A percentile compares a stretch with the other conserved stretches of the same genome.
These are phyloP conservation scores for Drosophila nigromelanica DNA, from an alignment of 1,140 invertebrate genomes.

Conservation along the genomic window DNA sequence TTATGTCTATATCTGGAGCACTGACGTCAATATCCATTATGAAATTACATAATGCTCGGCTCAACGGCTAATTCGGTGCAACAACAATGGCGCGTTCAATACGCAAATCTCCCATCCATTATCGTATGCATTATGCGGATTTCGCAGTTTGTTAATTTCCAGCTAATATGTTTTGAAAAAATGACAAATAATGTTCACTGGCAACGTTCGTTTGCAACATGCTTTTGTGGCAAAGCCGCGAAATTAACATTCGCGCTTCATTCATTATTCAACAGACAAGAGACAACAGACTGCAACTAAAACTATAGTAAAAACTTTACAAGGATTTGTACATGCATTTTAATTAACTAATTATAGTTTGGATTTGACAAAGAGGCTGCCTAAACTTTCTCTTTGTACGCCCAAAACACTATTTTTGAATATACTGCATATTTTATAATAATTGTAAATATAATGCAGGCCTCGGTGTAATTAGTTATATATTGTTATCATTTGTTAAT, in stretches of 20 bases:
- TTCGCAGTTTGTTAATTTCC: conserved; percentile 28
- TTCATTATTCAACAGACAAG: conserved; percentile 23
- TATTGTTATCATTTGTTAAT: too few relatives aligned
- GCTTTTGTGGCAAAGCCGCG: conserved; percentile 22
- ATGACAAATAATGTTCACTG: conserved; percentile 46
- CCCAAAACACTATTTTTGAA: too few relatives aligned
- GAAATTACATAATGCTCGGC: conserved; percentile 30
- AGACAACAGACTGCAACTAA: neutral
- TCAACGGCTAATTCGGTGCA: conserved; percentile 19
- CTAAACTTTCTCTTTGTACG: too few relatives aligned
- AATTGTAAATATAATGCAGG: too few relatives aligned
- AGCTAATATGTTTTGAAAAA: conserved; percentile 31
- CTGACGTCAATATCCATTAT: conserved; percentile 30
- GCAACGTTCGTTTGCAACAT: conserved; percentile 6
- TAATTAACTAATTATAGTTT: conserved; percentile 32
- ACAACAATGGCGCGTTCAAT: conserved; percentile 3
- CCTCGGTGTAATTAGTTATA: too few relatives aligned
- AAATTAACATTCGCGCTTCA: conserved; percentile 31
- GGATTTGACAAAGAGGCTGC: neutral
- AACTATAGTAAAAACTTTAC: neutral
- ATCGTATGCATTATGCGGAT: conserved; percentile 27
- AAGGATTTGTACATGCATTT: conserved; percentile 10
- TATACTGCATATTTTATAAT: too few relatives aligned
- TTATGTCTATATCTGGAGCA: conserved; percentile 36
- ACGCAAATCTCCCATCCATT: conserved; percentile 8